These are phyloP conservation scores for Phymastichus coffea DNA, from an alignment of 1,140 invertebrate genomes.

Conservation along the genomic window DNA sequence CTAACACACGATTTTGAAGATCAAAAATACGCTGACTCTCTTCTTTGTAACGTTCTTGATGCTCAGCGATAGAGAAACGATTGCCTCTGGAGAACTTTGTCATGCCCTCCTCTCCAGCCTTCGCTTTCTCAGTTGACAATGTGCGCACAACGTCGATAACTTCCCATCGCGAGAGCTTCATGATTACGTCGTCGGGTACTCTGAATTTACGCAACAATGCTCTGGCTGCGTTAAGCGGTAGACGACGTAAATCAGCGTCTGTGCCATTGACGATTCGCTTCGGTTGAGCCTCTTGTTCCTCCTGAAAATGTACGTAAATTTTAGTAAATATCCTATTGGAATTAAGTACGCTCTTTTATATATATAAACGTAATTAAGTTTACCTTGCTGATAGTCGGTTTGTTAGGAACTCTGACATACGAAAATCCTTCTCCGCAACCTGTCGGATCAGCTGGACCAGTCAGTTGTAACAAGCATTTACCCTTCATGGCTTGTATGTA, in stretches of 20 bases:
- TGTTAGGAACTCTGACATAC: constrained; percentile 94
- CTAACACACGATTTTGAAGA: constrained; percentile 92
- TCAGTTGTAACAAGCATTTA: constrained; percentile 93
- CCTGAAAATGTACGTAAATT: too few relatives aligned
- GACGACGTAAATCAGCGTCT: constrained; percentile 93
- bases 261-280: constrained; percentile 98
- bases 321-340: too few relatives aligned
- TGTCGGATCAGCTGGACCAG: constrained; percentile 93
- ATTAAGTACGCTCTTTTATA: too few relatives aligned
- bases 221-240: constrained; percentile 96
- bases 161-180: constrained; percentile 97
- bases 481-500: constrained; percentile 98
- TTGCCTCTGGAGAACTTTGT: constrained; percentile 98
- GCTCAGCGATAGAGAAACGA: constrained; percentile 96
- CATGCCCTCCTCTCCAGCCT: constrained; percentile 97
- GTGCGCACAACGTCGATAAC: constrained; percentile 98
- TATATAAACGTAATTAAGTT: too few relatives aligned
- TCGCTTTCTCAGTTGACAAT: constrained; percentile 97
- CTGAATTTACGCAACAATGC: constrained; percentile 93
- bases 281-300: constrained; percentile 86
- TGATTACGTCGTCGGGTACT: constrained; percentile 97
- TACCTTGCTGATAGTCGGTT: constrained; percentile 75
- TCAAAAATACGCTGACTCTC: constrained; percentile 99
- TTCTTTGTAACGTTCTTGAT: constrained; percentile 98
- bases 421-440: constrained; percentile 97